Evolutionary conservation across 1,140 invertebrate species (phyloP), one percentile per base, ranked within the genome.

Genomic region (Hetaerina americana): DNA sequence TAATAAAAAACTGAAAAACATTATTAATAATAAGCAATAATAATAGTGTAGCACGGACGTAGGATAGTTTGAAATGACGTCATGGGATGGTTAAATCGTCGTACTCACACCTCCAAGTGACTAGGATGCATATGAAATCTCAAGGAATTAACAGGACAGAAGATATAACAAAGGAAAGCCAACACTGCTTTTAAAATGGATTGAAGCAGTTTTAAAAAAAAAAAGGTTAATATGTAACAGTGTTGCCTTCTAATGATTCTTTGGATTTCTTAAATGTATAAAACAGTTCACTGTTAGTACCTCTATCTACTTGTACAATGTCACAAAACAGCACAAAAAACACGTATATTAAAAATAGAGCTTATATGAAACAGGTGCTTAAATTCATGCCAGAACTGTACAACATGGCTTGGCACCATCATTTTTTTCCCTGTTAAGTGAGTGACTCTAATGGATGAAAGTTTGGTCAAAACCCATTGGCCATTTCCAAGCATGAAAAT

Each of bases 341-440:
- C 72, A 71, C 72, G 57, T 70, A 74, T 74, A 74, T 69, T 74
- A 74, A 74, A 74, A 74, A 57, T 74, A 74, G 74, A 74, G 72
- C 72, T 70, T 73, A 74, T 73, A 74, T 73, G 69, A 69, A 74
- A 74, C 72, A 74, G 71, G 74, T 72, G 74, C 70, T 71, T 71
- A 71, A 70, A 74, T 73, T 73, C 72, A 18, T 57, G 40, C 40
- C 68, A 71, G 68, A 74, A 74, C 70, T 73, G 67, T 49, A 73
- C 72, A 74, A 74, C 73, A 72, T 73, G 70, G 70, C 72, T 69
- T 68, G 74, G 74, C 74, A 74, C 74, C 74, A 71, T 69, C 70
- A 5, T 72, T 70, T 70, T 68, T 28, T 28, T 69, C 68, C 68
- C 27, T 69, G 68, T 69, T 27, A 69, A 28, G 68, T 69, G 29